phyloP scores from a whole-genome alignment of 1,140 invertebrate genomes.

The Aphelenchoides fujianensis region DNA sequence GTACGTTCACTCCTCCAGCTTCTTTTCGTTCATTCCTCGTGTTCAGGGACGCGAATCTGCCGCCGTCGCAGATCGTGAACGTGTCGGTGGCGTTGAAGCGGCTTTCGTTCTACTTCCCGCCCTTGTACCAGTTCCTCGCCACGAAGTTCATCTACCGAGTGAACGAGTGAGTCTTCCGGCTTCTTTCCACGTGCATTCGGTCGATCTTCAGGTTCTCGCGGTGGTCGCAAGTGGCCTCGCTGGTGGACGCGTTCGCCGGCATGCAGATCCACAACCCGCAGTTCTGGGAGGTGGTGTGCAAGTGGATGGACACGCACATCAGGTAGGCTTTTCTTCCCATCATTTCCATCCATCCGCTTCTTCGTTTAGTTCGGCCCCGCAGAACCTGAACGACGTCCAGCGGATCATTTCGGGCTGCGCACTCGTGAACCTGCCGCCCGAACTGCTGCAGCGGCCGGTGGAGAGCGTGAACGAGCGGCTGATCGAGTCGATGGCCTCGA shows the following conservation, averaged over 20 bases:
- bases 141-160: not conserved
- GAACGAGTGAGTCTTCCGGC: not conserved
- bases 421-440: not conserved
- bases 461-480: not conserved
- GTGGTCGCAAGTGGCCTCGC: not conserved
- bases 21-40: not conserved
- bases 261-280: not conserved
- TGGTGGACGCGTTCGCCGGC: not conserved
- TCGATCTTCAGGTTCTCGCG: not conserved
- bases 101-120: not conserved
- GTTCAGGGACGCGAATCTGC: not conserved
- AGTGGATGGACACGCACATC: not conserved
- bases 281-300: not conserved
- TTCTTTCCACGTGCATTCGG: not conserved
- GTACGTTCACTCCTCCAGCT: not conserved
- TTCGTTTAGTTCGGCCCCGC: not conserved
- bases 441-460: not conserved
- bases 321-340: constrained; percentile 2
- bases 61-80: not conserved
- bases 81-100: not conserved
- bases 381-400: not conserved
- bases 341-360: not conserved
- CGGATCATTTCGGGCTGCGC: not conserved
- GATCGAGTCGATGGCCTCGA: not conserved
- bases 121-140: not conserved